phyloP scores from a whole-genome alignment of 2,888 invertebrate species.

The Rhodophaea formosa region DNA sequence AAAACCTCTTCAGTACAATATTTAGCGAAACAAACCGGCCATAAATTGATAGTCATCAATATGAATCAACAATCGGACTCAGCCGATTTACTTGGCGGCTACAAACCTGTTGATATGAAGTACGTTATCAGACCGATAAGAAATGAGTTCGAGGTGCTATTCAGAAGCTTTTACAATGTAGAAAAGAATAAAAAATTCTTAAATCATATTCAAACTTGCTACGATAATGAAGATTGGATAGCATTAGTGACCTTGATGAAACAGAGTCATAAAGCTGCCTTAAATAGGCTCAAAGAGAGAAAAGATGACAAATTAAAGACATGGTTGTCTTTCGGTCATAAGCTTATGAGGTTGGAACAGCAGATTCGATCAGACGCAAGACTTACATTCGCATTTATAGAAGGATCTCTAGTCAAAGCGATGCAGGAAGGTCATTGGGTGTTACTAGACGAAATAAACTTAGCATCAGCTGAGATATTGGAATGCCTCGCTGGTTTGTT shows the following conservation, averaged over 20 bases:
- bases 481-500: constrained; percentile 95
- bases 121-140: constrained; percentile 90
- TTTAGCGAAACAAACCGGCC: constrained; percentile 90
- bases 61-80: constrained; percentile 99
- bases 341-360: constrained; percentile 85
- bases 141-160: constrained; percentile 91
- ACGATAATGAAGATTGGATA: constrained; percentile 86
- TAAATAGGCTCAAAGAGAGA: constrained; percentile 72
- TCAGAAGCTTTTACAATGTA: constrained; percentile 87
- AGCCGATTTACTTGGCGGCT: constrained; percentile 97
- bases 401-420: constrained; percentile 96
- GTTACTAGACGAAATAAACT: constrained; percentile 97
- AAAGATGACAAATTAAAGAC: constrained; percentile 58
- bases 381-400: constrained; percentile 94
- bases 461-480: constrained; percentile 97
- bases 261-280: constrained; percentile 85
- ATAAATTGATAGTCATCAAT: constrained; percentile 95
- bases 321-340: constrained; percentile 85
- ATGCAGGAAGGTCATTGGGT: constrained; percentile 97
- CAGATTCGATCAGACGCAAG: constrained; percentile 88
- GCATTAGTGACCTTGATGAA: constrained; percentile 88
- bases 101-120: constrained; percentile 96
- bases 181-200: constrained; percentile 92
- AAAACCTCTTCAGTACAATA: constrained; percentile 98
- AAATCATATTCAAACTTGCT: constrained; percentile 88